phyloP scores from a whole-genome alignment of 2,113 vertebrate species.

The Synodontis membranacea region DNA sequence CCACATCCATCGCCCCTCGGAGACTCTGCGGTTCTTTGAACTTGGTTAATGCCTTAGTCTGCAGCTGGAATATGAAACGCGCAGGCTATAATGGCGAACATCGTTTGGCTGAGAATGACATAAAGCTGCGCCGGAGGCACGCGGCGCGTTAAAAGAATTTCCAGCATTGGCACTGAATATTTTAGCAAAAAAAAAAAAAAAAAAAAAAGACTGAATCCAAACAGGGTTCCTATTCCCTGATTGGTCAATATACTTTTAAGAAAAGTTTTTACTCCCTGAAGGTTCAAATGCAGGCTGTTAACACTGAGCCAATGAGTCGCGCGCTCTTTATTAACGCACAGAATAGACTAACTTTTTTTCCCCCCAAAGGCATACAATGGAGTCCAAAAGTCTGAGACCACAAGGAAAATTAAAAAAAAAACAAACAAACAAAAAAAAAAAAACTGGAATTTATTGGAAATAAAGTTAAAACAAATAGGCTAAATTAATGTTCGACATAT shows the following conservation, averaged over 20 bases:
- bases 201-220: background rate
- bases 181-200: background rate
- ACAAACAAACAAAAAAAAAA: too few relatives aligned
- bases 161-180: background rate
- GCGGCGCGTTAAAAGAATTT: background rate
- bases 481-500: too few relatives aligned
- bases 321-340: background rate
- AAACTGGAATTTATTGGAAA: too few relatives aligned
- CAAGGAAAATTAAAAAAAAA: too few relatives aligned
- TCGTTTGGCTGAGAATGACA: constrained; percentile 38
- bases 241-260: background rate
- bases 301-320: too few relatives aligned
- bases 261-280: background rate
- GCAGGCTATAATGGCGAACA: constrained; percentile 40
- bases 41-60: constrained; percentile 48
- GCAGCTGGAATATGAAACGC: constrained; percentile 52
- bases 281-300: background rate
- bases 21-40: constrained; percentile 61
- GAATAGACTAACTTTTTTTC: background rate
- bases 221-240: background rate
- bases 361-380: background rate
- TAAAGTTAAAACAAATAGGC: too few relatives aligned
- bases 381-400: background rate
- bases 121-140: constrained; percentile 41
- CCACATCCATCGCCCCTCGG: constrained; percentile 38